Conservation (phyloP, 2,797 vertebrate species). For the Centropyge bicolor region DNA sequence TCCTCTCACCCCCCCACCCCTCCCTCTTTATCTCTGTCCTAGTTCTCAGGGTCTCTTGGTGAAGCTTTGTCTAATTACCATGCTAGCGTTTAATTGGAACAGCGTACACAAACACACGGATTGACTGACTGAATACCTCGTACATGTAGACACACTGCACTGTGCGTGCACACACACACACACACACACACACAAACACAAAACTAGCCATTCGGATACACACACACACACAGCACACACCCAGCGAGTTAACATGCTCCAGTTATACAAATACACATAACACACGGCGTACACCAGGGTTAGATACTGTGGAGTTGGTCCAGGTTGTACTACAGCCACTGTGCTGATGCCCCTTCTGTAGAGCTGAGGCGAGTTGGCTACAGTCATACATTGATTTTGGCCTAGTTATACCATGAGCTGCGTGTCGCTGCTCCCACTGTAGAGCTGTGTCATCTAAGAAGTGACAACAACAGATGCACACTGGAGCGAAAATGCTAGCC, state of each 20-base stretch:
- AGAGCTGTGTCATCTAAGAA: conserved; percentile 68
- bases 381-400: conserved; percentile 71
- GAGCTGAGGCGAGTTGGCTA: conserved; percentile 69
- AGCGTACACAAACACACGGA: conserved; percentile 73
- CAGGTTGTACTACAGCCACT: conserved; percentile 72
- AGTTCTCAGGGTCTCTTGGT: conserved; percentile 81
- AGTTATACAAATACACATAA: conserved; percentile 79
- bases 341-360: conserved; percentile 71
- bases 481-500: conserved; percentile 26
- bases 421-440: conserved; percentile 63
- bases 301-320: conserved; percentile 67
- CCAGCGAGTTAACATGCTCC: conserved; percentile 78
- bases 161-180: conserved; percentile 3
- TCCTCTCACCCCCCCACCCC: conserved; percentile 25
- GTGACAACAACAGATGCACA: conserved; percentile 60
- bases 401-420: conserved; percentile 70
- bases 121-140: conserved; percentile 68
- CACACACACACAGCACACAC: conserved; percentile 62
- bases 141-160: conserved; percentile 54
- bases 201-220: conserved; percentile 51
- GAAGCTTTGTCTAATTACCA: conserved; percentile 84
- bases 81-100: conserved; percentile 81
- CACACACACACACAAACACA: conserved; percentile 33
- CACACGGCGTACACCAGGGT: conserved; percentile 58
- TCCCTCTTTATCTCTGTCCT: conserved; percentile 68